Evolutionary conservation across 2,113 vertebrate genomes (phyloP).

Genomic region (Vombatus ursinus): DNA sequence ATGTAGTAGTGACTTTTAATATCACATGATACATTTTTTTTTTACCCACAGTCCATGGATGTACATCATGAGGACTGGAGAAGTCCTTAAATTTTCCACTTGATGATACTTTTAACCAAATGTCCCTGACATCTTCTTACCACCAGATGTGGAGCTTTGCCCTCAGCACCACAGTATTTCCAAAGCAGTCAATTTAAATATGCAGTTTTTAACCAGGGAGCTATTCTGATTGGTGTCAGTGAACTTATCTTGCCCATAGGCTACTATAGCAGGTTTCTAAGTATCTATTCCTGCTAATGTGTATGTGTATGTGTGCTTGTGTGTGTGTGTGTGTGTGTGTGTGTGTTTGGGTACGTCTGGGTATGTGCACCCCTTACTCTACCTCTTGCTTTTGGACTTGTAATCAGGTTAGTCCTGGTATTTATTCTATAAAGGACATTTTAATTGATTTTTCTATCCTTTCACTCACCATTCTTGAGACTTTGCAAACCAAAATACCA

Average conservation of each 20-base stretch:
- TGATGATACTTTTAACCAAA: neutral
- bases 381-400: neutral
- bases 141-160: neutral
- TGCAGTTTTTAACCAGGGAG: neutral
- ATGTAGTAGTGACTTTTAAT: no score
- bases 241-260: neutral
- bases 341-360: neutral
- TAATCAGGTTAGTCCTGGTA: neutral
- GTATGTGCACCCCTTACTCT: neutral
- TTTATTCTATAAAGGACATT: neutral
- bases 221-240: neutral
- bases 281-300: neutral
- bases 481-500: neutral
- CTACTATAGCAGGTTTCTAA: neutral
- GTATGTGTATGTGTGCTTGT: neutral
- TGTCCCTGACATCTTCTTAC: neutral
- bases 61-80: neutral
- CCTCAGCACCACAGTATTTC: neutral
- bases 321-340: neutral
- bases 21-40: no score
- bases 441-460: neutral
- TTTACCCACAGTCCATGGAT: neutral
- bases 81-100: neutral
- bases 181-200: neutral
- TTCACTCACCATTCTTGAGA: neutral